phyloP scores from a whole-genome alignment of 2,888 invertebrate genomes.

The Lathronympha strigana region DNA sequence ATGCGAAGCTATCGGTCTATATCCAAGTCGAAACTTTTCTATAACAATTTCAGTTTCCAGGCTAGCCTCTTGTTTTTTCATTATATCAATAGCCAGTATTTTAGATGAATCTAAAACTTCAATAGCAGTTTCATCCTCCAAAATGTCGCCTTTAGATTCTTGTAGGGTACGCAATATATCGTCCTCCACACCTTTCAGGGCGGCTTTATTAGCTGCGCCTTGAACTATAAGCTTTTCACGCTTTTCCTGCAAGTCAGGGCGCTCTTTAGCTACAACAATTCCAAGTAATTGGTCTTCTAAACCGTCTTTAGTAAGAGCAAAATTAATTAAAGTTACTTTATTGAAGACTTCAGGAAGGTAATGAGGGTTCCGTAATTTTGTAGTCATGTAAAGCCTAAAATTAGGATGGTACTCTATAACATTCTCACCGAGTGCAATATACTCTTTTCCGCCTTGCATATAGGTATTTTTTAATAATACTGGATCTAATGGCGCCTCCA shows the following conservation, averaged over 20 bases:
- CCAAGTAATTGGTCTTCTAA: constrained; percentile 93
- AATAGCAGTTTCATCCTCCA: constrained; percentile 96
- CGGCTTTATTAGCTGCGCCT: constrained; percentile 91
- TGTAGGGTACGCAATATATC: constrained; percentile 93
- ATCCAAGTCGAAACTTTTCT: constrained; percentile 89
- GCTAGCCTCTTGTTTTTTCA: constrained; percentile 91
- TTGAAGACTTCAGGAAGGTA: constrained; percentile 93
- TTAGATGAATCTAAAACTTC: constrained; percentile 95
- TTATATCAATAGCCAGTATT: constrained; percentile 90
- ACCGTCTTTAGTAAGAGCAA: constrained; percentile 92
- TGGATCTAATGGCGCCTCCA: constrained; percentile 92
- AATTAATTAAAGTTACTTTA: constrained; percentile 92
- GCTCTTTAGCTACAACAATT: constrained; percentile 93
- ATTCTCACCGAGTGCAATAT: constrained; percentile 91
- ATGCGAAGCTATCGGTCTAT: constrained; percentile 91
- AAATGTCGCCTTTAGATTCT: constrained; percentile 92
- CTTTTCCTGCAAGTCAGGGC: constrained; percentile 92
- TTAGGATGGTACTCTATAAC: constrained; percentile 89
- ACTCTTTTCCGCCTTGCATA: constrained; percentile 88
- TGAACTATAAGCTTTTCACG: constrained; percentile 91
- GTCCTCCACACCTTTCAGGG: constrained; percentile 93
- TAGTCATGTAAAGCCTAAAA: constrained; percentile 92
- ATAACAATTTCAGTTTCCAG: constrained; percentile 91
- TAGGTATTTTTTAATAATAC: constrained; percentile 90
- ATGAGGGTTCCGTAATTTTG: constrained; percentile 93